Base-by-base conservation (phyloP, 1,140 invertebrate species). In the Drosophila saltans region DNA sequence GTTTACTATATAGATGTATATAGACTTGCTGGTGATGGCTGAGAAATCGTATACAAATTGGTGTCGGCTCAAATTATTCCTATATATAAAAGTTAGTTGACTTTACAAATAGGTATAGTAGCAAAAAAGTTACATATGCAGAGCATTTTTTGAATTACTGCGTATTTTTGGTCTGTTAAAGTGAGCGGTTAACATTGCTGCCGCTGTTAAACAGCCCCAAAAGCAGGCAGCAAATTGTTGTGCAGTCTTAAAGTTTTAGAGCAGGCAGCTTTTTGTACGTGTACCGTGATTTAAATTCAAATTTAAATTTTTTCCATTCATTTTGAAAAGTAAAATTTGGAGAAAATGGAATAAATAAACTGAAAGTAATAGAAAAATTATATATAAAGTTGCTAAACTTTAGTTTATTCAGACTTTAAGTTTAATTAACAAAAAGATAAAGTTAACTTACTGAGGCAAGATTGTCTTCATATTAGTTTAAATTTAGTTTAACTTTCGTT, bases 171-270 rank as follows among this genome's bases (percentile, higher is more conserved):
- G 2, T 41, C 41, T 3, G 28, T 4, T 21, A 9, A 4, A 10
- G 28, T 3, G 36, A 11, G 33, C 55, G 66, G 70, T 55, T 66
- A 45, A 41, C 56, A 72, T 72, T 41, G 33, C 28, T 2, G 10
- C 3, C 16, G 5, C 1, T 8, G 1, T 69, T 11, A 43, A 3
- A 6, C 21, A 43, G 2, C 7, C 55, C 26, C 1, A 60, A 60
- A 40, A 40, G 58, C 33, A 71, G 66, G 63, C 69, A 59, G 69
- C 43, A 36, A 0, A 3, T 1, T 39, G 6, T 36, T n/a, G 1
- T 8, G 28, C 21, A 7, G 7, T 16, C 7, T 10, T 7, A n/a
- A 16, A 36, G 55, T 60, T 8, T 8, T n/a, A 33, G 4, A 61
- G 59, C 45, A 24, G 5, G 11, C 4, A 56, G 48, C 74, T 66